phyloP scores from a whole-genome alignment of 2,113 vertebrate genomes.

The Trichomycterus rosablanca region DNA sequence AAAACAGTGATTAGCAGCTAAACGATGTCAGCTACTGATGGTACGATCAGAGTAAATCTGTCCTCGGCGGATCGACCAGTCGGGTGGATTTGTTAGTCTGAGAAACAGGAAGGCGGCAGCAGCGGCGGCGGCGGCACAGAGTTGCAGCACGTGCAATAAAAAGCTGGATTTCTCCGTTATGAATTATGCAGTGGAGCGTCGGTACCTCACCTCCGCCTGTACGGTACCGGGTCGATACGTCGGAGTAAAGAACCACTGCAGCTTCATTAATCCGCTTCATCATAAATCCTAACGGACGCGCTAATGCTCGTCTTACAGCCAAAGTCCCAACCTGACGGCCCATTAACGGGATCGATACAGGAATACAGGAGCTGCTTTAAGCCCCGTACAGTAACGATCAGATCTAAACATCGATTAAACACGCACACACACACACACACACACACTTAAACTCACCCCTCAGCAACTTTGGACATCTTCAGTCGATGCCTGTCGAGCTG shows the following conservation, averaged over 20 bases:
- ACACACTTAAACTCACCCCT: conserved; percentile 71
- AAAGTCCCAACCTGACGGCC: conserved; percentile 11
- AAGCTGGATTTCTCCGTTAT: conserved; percentile 8
- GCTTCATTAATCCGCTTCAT: conserved; percentile 6
- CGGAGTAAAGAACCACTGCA: background rate
- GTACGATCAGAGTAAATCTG: too few species aligned
- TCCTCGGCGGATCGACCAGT: too few species aligned
- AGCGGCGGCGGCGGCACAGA: too few species aligned
- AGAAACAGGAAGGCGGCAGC: too few species aligned
- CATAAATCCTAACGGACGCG: conserved; percentile 27
- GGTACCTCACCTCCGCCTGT: background rate
- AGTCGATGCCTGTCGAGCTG: conserved; percentile 96
- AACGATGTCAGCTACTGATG: too few species aligned
- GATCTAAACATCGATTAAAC: conserved; percentile 53
- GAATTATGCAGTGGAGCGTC: background rate
- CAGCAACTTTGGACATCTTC: conserved; percentile 99
- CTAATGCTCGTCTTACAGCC: conserved; percentile 25
- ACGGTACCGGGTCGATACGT: conserved; percentile 1
- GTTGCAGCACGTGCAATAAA: background rate
- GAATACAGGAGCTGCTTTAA: conserved; percentile 38
- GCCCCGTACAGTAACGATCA: conserved; percentile 52
- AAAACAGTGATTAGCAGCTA: too few species aligned
- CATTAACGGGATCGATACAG: conserved; percentile 41
- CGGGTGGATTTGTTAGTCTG: too few species aligned
- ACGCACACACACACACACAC: conserved; percentile 39